Conservation (phyloP, 2,113 vertebrate species). For the Neodontobutis hainanensis region DNA sequence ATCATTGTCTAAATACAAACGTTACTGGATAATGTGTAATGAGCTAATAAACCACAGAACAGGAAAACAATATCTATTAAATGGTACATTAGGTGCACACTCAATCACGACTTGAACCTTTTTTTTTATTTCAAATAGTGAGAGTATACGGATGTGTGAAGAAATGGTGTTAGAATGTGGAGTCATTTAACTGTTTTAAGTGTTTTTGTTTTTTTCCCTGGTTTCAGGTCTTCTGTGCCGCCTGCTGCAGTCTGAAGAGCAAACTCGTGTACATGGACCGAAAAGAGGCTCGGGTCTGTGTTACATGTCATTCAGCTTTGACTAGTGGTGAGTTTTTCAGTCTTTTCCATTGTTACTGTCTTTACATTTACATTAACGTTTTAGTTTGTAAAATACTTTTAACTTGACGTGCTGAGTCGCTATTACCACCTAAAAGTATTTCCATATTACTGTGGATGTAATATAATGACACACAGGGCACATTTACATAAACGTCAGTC, state of each 20-base stretch:
- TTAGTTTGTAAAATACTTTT: too few species aligned
- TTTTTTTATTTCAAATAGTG: background rate
- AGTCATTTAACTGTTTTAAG: background rate
- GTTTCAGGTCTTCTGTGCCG: conserved; percentile 91
- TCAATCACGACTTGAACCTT: conserved; percentile 8
- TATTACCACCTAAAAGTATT: too few species aligned
- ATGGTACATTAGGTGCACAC: conserved; percentile 25
- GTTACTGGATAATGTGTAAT: conserved; percentile 33
- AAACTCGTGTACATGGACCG: conserved; percentile 93
- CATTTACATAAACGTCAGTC: too few species aligned
- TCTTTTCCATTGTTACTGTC: background rate
- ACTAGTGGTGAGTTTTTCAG: conserved; percentile 83
- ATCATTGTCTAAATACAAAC: conserved; percentile 25
- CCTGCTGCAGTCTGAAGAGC: conserved; percentile 94
- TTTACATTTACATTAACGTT: too few species aligned
- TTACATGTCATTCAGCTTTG: conserved; percentile 93
- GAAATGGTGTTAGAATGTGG: background rate
- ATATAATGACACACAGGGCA: too few species aligned
- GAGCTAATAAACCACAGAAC: conserved; percentile 36
- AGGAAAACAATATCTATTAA: conserved; percentile 40
- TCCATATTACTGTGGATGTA: too few species aligned
- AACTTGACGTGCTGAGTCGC: too few species aligned
- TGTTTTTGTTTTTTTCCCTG: background rate
- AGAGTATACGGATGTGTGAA: background rate
- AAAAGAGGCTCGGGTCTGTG: conserved; percentile 95